A percentile compares a stretch with the other conserved stretches of the same genome.
Conservation (phyloP, 2,888 invertebrate species). For the Dione vanillae region DNA sequence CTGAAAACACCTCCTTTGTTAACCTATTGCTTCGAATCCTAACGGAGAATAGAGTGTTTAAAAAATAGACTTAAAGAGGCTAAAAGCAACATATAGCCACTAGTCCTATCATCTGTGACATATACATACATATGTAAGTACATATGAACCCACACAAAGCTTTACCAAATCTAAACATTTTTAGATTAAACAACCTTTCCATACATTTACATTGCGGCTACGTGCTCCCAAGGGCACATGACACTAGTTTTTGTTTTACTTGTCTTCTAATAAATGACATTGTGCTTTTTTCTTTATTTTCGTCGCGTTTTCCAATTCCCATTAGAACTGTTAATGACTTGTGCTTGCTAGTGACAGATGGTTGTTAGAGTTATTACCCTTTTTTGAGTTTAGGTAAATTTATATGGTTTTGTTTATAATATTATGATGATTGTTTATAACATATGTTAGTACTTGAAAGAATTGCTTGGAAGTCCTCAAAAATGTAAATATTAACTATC, state of each 20-base stretch:
- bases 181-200: neutral
- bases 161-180: neutral
- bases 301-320: conserved; percentile 67
- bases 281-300: conserved; percentile 55
- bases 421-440: too few species aligned
- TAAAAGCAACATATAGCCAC: neutral
- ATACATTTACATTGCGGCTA: conserved; percentile 4
- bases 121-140: neutral
- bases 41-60: too few species aligned
- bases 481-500: too few species aligned
- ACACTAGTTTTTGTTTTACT: conserved; percentile 49
- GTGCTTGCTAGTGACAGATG: conserved; percentile 50
- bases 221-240: conserved; percentile 52
- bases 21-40: too few species aligned
- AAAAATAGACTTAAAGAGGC: too few species aligned
- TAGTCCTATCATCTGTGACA: neutral
- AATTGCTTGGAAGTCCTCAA: too few species aligned
- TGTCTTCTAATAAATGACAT: conserved; percentile 57
- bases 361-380: conserved; percentile 50
- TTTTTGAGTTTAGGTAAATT: conserved; percentile 47
- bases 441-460: too few species aligned
- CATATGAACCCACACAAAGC: neutral
- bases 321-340: conserved; percentile 59
- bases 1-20: too few species aligned
- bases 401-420: neutral